Evolutionary conservation across 2,888 invertebrate species (phyloP).

Genomic region (Drosophila lacicola): DNA sequence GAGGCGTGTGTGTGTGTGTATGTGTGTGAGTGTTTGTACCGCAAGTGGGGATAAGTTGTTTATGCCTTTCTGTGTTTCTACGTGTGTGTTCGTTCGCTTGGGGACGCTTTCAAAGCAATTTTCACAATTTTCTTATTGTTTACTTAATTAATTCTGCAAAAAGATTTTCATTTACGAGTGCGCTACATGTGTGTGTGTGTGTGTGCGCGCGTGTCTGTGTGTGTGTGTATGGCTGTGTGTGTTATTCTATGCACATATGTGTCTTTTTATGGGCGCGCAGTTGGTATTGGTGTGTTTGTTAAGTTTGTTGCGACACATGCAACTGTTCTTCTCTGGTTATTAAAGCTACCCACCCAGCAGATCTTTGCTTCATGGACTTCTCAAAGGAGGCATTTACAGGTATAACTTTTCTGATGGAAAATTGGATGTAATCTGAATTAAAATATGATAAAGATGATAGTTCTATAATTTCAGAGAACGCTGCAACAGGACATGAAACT

Average conservation of each 20-base stretch:
- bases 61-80: neutral
- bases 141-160: constrained; percentile 78
- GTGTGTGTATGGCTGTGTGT: constrained; percentile 13
- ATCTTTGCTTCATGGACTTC: no score
- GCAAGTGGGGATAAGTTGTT: constrained; percentile 1
- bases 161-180: constrained; percentile 71
- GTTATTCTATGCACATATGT: neutral
- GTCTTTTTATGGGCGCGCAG: constrained; percentile 10
- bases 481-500: no score
- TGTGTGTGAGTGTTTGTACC: neutral
- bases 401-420: no score
- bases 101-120: constrained; percentile 78
- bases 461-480: no score
- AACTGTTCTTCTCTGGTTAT: constrained; percentile 74
- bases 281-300: constrained; percentile 40
- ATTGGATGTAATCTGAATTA: no score
- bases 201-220: neutral
- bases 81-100: constrained; percentile 45
- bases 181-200: constrained; percentile 13
- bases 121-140: constrained; percentile 79
- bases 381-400: no score
- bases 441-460: no score
- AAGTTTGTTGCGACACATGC: constrained; percentile 53
- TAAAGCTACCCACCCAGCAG: constrained; percentile 28
- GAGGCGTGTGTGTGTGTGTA: constrained; percentile 4